Evolutionary conservation across 2,797 vertebrate genomes (phyloP).

Genomic region (Propithecus perrieri): DNA sequence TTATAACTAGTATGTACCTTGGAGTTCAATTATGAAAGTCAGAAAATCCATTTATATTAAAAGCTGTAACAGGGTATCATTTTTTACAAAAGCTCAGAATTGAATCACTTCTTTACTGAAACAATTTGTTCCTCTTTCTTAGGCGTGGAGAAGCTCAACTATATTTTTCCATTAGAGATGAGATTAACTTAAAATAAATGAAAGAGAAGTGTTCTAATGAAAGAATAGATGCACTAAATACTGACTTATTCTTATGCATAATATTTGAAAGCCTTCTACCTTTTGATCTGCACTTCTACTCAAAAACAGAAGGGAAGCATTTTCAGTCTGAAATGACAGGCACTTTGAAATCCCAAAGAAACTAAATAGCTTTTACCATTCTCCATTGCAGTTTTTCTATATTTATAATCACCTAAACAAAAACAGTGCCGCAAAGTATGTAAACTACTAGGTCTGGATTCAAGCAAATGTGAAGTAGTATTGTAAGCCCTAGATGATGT

Average conservation of each 20-base stretch:
- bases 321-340: slow-evolving; percentile 60
- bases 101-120: slow-evolving; percentile 67
- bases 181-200: slow-evolving; percentile 50
- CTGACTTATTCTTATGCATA: neutral
- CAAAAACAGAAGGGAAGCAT: neutral
- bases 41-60: slow-evolving; percentile 72
- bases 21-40: slow-evolving; percentile 69
- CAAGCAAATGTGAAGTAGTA: neutral
- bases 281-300: slow-evolving; percentile 56
- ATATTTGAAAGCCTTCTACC: slow-evolving; percentile 49
- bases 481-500: neutral
- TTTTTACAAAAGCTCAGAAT: slow-evolving; percentile 63
- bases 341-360: slow-evolving; percentile 42
- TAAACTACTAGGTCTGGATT: slow-evolving; percentile 28
- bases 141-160: neutral
- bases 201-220: slow-evolving; percentile 25
- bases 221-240: slow-evolving; percentile 6
- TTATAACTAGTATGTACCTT: slow-evolving; percentile 66
- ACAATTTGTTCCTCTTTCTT: slow-evolving; percentile 1
- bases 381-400: neutral
- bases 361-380: neutral
- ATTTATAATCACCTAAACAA: neutral
- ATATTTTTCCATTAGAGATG: neutral
- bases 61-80: slow-evolving; percentile 52
- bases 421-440: neutral